Evolutionary conservation across 2,888 invertebrate species (phyloP), one percentile per base, ranked within the genome.

Genomic region (Drosophila sordidapex): DNA sequence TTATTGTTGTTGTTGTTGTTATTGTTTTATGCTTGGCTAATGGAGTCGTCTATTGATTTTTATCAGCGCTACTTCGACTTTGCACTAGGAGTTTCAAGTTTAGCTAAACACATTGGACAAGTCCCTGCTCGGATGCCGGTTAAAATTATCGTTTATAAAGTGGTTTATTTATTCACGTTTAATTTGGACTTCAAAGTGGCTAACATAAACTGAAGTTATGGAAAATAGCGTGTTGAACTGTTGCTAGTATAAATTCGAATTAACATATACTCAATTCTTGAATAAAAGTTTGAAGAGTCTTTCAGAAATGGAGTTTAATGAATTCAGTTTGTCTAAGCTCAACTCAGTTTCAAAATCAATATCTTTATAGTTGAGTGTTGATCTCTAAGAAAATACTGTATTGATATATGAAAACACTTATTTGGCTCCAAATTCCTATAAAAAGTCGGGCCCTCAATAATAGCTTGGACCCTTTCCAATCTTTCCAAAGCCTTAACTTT

Each of bases 31-130:
- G 70, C 46, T 60, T 76, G 48, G 56, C 65, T 81, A 63, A 72
- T 78, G 72, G 49, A 81, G 77, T 76, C 77, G 78, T 69, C 73
- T 78, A 80, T 80, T 72, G 72, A 68, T 58, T 80, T 61, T 64
- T 64, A 63, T 53, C 62, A 52, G 76, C 43, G 36, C 21, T 27
- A 60, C 29, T 66, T 77, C 70, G 66, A 76, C 81, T 77, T 67
- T 76, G 57, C 60, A 76, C 78, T 48, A 68, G 57, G 43, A 67
- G 52, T 78, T 77, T 72, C 56, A 76, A 72, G 65, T 67, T 63
- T 56, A 52, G 27, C 38, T 21, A 25, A 53, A 18, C 33, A 36
- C 33, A 49, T 25, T 15, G 15, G 25, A 18, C 18, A 51, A 60
- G 36, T 61, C 57, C 40, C 53, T 51, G 36, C 38, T 56, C 33